Base-by-base conservation (phyloP, 2,888 invertebrate species). In the Aethes cnicana region DNA sequence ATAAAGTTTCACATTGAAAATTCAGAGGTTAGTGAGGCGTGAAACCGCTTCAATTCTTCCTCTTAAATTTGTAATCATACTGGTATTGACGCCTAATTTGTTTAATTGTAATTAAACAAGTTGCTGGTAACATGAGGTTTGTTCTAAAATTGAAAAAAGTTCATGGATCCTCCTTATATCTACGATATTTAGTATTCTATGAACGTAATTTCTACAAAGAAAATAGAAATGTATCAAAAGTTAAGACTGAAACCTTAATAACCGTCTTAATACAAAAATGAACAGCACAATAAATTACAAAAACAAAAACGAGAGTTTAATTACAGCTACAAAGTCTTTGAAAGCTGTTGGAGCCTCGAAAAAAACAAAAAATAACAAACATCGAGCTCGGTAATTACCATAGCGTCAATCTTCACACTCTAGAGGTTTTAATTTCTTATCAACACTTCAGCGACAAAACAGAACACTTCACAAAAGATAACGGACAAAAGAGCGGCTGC, bases 401-500 rank as follows among this genome's bases (percentile, higher is more conserved):
- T 46, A 46, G 52, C 46, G 37, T 44, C 52, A 37, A 44, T 46
- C 52, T 46, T 26, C 50, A 37, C 32, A 23, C 46, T 44, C 32
- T 39, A 46, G 32, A 46, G 52, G 39, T 52, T 52, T 52, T 46
- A 52, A 52, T 52, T 39, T 46, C 52, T 52, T 52, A 52, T 56
- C 49, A 57, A 52, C 58, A 55, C 58, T 52, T 54, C 35, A 62
- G 32, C 14, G 50, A 47, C 54, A 43, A 56, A 57, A 52, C 53
- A 53, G 35, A 57, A 58, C 60, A 58, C 59, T 43, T 57, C 57
- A 56, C 46, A 56, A 56, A 54, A 54, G 56, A 56, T 47, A 49
- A 52, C 41, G 46, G 41, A 56, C 56, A 56, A 56, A 54, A 50
- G 53, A 56, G 41, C 35, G 42, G 16, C 42, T 42, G 39, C 47